Evolutionary conservation across 2,113 vertebrate species (phyloP), one percentile per base, ranked within the genome.

Genomic region (Percopsis transmontana): DNA sequence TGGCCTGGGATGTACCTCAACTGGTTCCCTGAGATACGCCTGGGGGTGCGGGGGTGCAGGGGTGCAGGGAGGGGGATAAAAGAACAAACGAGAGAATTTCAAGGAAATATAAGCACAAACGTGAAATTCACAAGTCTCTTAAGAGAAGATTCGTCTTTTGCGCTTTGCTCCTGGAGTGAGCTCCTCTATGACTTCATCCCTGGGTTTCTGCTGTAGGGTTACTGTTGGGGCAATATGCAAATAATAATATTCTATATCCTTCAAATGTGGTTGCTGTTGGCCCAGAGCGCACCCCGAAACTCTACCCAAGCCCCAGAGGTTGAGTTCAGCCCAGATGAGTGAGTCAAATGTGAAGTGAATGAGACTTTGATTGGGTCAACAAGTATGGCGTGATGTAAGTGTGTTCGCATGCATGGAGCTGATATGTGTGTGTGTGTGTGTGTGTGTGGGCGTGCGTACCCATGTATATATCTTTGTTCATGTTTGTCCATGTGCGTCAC

Each of bases 21-120:
- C 71, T 94, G 94, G 88, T 98, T 98, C 77, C 97, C 96, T 39
- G 97, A 97, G 77, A 98, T 95, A 24, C 97, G 93, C 80, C 97
- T 98, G 89, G 78, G 70, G 72, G 67, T 70, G 84, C 64, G 14
- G 23, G 21, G 23, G 20, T 23, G 51, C 21, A 3, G 21, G 20
- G 23, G 20, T 20, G 19, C 18, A 48, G 45, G 10, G 18, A 2
- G 50, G 19, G 50, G 11, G 21, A 19, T 5, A 62, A 56, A 74
- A 45, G 53, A 56, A 57, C 55, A 20, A 56, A 70, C 66, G 48
- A 5, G 47, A 55, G 68, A 12, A 74, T n/a, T n/a, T n/a, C n/a
- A n/a, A n/a, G n/a, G n/a, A 48, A 48, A 48, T n/a, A 48, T n/a
- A 48, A 76, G 58, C 42, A 40, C 45, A 53, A 9, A 44, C 38